A percentile compares a stretch with the other conserved stretches of the same genome.
Conservation (phyloP, 1,140 invertebrate genomes). For the Oreohelix idahoensis region DNA sequence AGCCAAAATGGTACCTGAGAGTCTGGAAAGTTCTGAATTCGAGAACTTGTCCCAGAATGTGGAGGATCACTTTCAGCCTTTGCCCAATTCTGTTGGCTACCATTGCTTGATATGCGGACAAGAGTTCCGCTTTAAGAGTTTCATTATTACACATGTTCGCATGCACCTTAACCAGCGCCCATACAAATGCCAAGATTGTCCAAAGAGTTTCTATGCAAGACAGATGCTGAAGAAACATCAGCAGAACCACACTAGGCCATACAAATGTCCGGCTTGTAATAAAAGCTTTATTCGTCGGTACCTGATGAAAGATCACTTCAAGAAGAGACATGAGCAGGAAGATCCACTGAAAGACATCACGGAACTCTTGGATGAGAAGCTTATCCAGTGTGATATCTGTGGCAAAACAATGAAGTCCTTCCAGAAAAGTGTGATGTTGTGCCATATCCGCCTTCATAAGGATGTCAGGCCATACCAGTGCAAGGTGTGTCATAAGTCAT, state of each 20-base stretch:
- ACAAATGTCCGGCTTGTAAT: conserved; percentile 34
- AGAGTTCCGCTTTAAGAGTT: conserved; percentile 37
- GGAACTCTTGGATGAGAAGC: conserved; percentile 8
- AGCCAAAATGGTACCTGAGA: neutral
- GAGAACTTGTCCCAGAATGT: conserved; percentile 20
- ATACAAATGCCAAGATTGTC: conserved; percentile 25
- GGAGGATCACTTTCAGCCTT: conserved; percentile 12
- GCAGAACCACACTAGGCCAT: conserved; percentile 37
- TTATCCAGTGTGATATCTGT: conserved; percentile 37
- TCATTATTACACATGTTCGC: conserved; percentile 30
- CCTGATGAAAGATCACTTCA: conserved; percentile 32
- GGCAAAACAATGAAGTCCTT: conserved; percentile 36
- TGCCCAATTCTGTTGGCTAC: conserved; percentile 33
- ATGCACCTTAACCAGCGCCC: conserved; percentile 36
- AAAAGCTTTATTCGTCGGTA: conserved; percentile 36
- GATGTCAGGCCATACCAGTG: conserved; percentile 31
- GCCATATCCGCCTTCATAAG: conserved; percentile 32
- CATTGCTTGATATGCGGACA: conserved; percentile 21
- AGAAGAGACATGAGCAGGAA: conserved; percentile 28
- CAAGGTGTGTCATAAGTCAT: conserved; percentile 10
- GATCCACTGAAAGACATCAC: conserved; percentile 35
- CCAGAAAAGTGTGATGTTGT: conserved; percentile 34
- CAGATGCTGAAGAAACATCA: conserved; percentile 35
- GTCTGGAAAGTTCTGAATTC: neutral
- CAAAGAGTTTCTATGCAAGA: conserved; percentile 17